Conservation (phyloP, 1,140 invertebrate species). For the Zaprionus lachaisei region DNA sequence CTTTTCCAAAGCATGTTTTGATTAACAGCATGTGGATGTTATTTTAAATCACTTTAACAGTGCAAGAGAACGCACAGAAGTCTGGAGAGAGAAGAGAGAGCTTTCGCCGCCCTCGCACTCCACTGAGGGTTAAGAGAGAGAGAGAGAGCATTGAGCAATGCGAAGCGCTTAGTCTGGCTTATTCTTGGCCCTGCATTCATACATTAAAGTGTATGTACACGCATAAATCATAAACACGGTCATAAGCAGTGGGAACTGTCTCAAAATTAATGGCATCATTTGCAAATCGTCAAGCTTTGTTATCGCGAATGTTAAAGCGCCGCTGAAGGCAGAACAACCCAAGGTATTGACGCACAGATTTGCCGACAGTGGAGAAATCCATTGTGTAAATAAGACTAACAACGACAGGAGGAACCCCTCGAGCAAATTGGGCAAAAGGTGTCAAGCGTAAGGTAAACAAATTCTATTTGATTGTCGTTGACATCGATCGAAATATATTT, state of each 20-base stretch:
- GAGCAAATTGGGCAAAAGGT: constrained; percentile 52
- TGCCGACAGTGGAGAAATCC: constrained; percentile 22
- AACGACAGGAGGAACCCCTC: constrained; percentile 18
- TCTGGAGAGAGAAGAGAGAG: constrained; percentile 42
- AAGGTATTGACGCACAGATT: constrained; percentile 47
- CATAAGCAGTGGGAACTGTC: constrained; percentile 7
- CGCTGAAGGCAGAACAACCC: constrained; percentile 22
- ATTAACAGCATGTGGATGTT: constrained; percentile 61
- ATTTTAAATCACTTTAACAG: constrained; percentile 42
- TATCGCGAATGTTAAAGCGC: constrained; percentile 45
- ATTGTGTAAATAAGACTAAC: constrained; percentile 47
- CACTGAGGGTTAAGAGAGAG: constrained; percentile 12
- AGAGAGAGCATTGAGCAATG: constrained; percentile 2
- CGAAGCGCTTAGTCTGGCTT: constrained; percentile 26
- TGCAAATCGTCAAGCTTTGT: constrained; percentile 71
- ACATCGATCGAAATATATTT: constrained; percentile 5
- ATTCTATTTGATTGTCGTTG: constrained; percentile 9
- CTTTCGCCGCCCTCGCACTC: constrained; percentile 27
- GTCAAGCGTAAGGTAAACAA: constrained; percentile 35
- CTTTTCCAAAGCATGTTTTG: constrained; percentile 1
- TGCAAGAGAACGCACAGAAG: constrained; percentile 42
- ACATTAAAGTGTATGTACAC: constrained; percentile 2
- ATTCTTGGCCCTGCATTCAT: constrained; percentile 14
- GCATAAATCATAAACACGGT: constrained; percentile 52
- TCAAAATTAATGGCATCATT: constrained; percentile 70